Evolutionary conservation across 2,113 vertebrate species (phyloP).

Genomic region (Paradoxurus hermaphroditus): DNA sequence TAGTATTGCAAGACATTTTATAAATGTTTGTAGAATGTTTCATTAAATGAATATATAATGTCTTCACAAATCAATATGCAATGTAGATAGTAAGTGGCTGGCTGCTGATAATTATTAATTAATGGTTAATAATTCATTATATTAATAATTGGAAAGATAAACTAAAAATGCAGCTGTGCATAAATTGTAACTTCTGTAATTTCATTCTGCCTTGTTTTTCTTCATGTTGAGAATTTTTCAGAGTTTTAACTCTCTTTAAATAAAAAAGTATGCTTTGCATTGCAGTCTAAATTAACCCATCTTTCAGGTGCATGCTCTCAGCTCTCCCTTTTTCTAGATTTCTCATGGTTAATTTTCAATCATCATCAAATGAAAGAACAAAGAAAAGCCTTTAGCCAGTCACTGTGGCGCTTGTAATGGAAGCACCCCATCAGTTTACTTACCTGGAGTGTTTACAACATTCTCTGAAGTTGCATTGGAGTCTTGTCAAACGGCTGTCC

Average conservation of each 20-base stretch:
- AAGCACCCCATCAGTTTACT: background rate
- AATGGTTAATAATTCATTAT: background rate
- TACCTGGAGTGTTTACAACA: background rate
- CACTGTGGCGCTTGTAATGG: background rate
- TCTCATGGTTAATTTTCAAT: background rate
- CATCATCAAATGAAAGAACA: background rate
- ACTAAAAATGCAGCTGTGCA: background rate
- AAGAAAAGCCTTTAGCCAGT: background rate
- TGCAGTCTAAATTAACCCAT: background rate
- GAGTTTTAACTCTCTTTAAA: background rate
- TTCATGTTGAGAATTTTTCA: background rate
- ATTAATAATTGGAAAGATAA: background rate
- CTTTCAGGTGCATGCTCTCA: background rate
- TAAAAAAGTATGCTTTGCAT: background rate
- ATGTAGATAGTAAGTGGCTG: background rate
- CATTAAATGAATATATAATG: background rate
- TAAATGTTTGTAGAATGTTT: background rate
- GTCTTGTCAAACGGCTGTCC: background rate
- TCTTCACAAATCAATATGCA: background rate
- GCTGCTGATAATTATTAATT: background rate
- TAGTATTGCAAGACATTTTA: background rate
- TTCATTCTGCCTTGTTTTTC: slow-evolving; percentile 25
- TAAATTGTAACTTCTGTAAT: background rate
- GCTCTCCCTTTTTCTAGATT: background rate
- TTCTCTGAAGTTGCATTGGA: background rate